phyloP scores from a whole-genome alignment of 1,140 invertebrate species.

The Apocrypta bakeri region DNA sequence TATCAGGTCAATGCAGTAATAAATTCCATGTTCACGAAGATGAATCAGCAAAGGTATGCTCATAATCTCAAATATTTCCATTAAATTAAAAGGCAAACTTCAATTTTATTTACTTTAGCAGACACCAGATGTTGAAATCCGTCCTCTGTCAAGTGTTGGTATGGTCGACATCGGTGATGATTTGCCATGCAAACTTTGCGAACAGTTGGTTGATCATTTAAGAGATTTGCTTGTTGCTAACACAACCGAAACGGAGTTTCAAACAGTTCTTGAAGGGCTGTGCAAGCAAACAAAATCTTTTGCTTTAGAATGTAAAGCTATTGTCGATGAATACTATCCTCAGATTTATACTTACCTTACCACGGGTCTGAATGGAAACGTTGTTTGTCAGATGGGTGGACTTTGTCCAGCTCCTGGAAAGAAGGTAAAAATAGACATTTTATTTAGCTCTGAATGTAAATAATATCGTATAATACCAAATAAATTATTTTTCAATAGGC shows the following conservation, averaged over 20 bases:
- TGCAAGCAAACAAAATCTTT: conserved; percentile 86
- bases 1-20: conserved; percentile 82
- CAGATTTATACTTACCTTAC: conserved; percentile 83
- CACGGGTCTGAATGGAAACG: conserved; percentile 80
- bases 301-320: conserved; percentile 72
- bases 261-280: conserved; percentile 83
- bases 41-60: conserved; percentile 66
- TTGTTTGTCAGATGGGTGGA: conserved; percentile 81
- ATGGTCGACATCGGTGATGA: conserved; percentile 78
- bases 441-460: neutral
- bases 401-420: conserved; percentile 77
- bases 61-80: neutral
- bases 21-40: conserved; percentile 81
- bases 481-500: conserved; percentile 55
- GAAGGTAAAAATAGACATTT: conserved; percentile 40
- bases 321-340: conserved; percentile 87
- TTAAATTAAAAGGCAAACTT: neutral
- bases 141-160: conserved; percentile 75
- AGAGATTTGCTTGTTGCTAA: conserved; percentile 88
- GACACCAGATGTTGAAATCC: conserved; percentile 74
- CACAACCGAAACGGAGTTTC: conserved; percentile 88
- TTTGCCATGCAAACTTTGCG: conserved; percentile 88
- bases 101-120: conserved; percentile 38
- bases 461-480: neutral
- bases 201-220: conserved; percentile 86